These are phyloP conservation scores for Macroramphosus scolopax DNA, from an alignment of 2,797 vertebrate species.

Conservation along the genomic window DNA sequence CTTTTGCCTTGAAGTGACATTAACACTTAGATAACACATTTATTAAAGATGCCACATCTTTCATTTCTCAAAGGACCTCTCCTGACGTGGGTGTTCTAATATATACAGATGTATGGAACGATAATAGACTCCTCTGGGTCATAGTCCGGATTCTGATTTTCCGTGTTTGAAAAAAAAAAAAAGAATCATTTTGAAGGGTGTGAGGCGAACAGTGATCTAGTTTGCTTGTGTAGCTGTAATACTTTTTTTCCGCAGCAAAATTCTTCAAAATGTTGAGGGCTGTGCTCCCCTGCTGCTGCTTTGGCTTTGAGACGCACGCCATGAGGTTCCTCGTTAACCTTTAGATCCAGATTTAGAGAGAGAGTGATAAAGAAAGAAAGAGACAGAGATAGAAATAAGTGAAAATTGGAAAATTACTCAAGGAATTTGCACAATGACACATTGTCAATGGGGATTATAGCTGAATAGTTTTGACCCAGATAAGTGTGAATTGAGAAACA, in stretches of 20 bases:
- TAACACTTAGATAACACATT: constrained; percentile 54
- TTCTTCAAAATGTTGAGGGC: constrained; percentile 78
- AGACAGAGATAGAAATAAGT: too few relatives aligned
- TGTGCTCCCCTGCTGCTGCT: constrained; percentile 55
- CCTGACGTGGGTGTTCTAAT: constrained; percentile 29
- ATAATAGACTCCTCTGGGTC: constrained; percentile 23
- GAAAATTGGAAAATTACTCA: too few relatives aligned
- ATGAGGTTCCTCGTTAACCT: constrained; percentile 83
- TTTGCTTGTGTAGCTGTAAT: constrained; percentile 37
- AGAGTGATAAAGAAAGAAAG: not conserved
- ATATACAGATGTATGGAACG: constrained; percentile 19
- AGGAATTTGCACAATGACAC: too few relatives aligned
- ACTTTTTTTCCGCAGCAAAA: constrained; percentile 81
- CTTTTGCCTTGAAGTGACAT: constrained; percentile 55
- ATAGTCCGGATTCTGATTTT: constrained; percentile 4
- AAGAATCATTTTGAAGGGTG: constrained; percentile 10
- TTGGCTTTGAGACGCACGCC: constrained; percentile 63
- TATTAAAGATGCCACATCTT: constrained; percentile 56
- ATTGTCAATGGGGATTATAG: too few relatives aligned
- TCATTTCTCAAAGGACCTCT: constrained; percentile 28
- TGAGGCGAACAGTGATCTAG: constrained; percentile 8
- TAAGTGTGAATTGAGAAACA: not conserved
- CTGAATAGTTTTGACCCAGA: not conserved
- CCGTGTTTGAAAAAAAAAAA: constrained; percentile 5
- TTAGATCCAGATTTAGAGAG: constrained; percentile 39